Conservation (phyloP, 2,888 invertebrate species). For the Balanococcus diminutus region DNA sequence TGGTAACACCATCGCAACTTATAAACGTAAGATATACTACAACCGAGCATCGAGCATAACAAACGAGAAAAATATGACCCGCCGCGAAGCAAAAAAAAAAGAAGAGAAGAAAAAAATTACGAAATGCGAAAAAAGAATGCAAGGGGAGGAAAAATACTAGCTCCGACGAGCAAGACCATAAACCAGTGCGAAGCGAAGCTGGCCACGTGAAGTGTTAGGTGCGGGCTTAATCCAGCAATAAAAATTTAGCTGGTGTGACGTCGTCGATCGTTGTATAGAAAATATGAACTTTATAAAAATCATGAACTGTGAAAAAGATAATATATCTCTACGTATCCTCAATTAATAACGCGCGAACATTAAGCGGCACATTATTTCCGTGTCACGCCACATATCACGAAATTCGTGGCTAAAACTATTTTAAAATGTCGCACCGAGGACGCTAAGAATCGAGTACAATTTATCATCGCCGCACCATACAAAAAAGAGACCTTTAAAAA, state of each 20-base stretch:
- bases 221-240: background rate
- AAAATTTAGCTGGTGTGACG: background rate
- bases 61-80: background rate
- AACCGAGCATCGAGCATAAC: background rate
- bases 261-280: slow-evolving; percentile 4
- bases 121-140: background rate
- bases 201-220: background rate
- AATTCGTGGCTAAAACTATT: background rate
- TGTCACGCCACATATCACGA: slow-evolving; percentile 10
- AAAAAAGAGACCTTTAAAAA: background rate
- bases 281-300: slow-evolving; percentile 32
- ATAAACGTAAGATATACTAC: background rate
- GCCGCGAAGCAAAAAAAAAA: background rate
- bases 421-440: background rate
- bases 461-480: background rate
- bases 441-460: background rate
- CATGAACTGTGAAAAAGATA: slow-evolving; percentile 9
- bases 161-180: background rate
- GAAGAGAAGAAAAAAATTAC: background rate
- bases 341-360: slow-evolving; percentile 23
- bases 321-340: slow-evolving; percentile 19
- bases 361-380: slow-evolving; percentile 14
- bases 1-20: background rate
- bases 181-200: background rate
- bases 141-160: background rate